These are phyloP conservation scores for Holacanthella duospinosa DNA, from an alignment of 2,888 invertebrate species.

Conservation along the genomic window DNA sequence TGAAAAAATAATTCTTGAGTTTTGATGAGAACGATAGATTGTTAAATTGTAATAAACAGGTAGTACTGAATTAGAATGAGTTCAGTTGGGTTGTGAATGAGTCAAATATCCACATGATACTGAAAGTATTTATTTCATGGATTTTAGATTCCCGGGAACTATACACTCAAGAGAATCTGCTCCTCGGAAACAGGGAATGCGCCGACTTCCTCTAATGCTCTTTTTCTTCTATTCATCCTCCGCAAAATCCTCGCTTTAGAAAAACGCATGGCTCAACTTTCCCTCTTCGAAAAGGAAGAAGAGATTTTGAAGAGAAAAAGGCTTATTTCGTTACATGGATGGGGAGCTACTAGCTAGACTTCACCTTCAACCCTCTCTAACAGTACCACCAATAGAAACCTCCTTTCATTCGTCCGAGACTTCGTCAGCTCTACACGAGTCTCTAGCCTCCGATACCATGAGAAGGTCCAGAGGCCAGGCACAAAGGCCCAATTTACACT, in stretches of 20 bases:
- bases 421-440: not conserved
- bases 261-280: constrained; percentile 7
- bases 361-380: not conserved
- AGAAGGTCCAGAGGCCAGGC: no score
- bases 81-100: no score
- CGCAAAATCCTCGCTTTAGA: constrained; percentile 1
- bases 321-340: not conserved
- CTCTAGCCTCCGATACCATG: not conserved
- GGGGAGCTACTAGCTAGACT: no score
- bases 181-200: not conserved
- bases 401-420: not conserved
- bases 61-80: no score
- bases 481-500: no score
- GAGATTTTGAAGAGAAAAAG: not conserved
- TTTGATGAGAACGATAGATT: not conserved
- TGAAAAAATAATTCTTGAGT: no score
- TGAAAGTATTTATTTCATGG: not conserved
- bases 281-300: not conserved
- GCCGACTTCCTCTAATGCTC: not conserved
- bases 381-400: no score
- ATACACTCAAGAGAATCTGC: not conserved
- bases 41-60: not conserved
- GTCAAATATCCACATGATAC: not conserved
- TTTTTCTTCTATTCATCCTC: not conserved
- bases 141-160: not conserved